Evolutionary conservation across 2,113 vertebrate genomes (phyloP), one percentile per base, ranked within the genome.

Genomic region (Uropsilus gracilis): DNA sequence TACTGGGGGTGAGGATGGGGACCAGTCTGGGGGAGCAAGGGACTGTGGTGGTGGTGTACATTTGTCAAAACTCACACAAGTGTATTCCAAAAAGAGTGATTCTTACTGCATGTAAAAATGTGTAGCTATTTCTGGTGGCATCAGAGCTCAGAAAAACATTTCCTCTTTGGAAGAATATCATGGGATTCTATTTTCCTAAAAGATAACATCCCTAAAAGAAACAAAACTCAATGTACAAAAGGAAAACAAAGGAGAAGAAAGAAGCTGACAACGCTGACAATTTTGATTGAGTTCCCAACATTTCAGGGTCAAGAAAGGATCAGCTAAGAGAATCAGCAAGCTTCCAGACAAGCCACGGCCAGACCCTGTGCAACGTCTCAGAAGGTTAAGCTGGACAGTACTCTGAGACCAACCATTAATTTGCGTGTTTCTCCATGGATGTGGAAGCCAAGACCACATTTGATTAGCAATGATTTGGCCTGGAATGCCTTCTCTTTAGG

Each of bases 301-400:
- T n/a, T 68, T 63, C 28, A 66, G 42, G 28, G 39, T 68, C 16
- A 68, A 63, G 48, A 94, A 57, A 72, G 30, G 3, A 46, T 34
- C 18, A 26, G 68, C 34, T 39, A 42, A 69, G 37, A 69, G 26
- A 85, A 86, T n/a, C n/a, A n/a, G n/a, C 3, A 3, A 46, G 46
- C 8, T 13, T 5, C 39, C 46, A 34, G 13, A n/a, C 16, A 59
- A 17, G 8, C 37, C 34, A 12, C 0, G 2, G 34, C 22, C 20
- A 8, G 84, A 22, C 1, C n/a, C 17, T 73, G 17, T 10, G 4
- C n/a, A 22, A 39, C 26, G 3, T 3, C 0, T 0, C 32, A 53
- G 2, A 8, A 24, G 28, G 1, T 6, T n/a, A n/a, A n/a, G n/a
- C n/a, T n/a, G n/a, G 37, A 53, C 4, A 6, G 7, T 2, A 2